These are phyloP conservation scores for Brachypteracias leptosomus DNA, from an alignment of 2,113 vertebrate genomes.

Conservation along the genomic window DNA sequence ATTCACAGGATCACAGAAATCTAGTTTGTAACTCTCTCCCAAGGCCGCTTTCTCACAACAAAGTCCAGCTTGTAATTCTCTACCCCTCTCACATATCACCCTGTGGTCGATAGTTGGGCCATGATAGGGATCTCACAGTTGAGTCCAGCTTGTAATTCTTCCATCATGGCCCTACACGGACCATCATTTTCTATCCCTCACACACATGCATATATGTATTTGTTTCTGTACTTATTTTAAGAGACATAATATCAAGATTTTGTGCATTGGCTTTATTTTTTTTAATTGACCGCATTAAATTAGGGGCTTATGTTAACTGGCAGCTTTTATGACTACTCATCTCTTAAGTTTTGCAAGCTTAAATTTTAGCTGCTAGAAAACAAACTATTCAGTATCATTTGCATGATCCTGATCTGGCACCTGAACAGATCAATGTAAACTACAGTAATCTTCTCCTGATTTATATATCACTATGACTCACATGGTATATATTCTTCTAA, in stretches of 20 bases:
- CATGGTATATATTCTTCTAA: neutral
- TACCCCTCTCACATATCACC: no score
- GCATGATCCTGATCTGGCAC: neutral
- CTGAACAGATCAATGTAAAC: neutral
- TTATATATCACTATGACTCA: neutral
- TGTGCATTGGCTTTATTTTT: neutral
- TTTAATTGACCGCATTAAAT: neutral
- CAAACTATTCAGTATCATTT: neutral
- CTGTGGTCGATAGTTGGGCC: no score
- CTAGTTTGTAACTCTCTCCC: no score
- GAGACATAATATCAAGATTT: neutral
- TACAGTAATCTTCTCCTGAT: neutral
- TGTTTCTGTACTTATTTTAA: neutral
- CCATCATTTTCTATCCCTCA: no score
- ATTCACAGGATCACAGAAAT: no score
- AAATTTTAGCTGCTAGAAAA: neutral
- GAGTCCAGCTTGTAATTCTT: no score
- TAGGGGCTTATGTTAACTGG: neutral
- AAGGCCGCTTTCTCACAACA: no score
- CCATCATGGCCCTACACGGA: no score
- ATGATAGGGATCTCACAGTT: no score
- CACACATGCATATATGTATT: no score
- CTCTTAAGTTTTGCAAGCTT: neutral
- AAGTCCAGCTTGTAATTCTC: no score
- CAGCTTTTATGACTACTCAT: neutral